Conservation (phyloP, 2,797 vertebrate species). For the Sternarchorhynchus goeldii region DNA sequence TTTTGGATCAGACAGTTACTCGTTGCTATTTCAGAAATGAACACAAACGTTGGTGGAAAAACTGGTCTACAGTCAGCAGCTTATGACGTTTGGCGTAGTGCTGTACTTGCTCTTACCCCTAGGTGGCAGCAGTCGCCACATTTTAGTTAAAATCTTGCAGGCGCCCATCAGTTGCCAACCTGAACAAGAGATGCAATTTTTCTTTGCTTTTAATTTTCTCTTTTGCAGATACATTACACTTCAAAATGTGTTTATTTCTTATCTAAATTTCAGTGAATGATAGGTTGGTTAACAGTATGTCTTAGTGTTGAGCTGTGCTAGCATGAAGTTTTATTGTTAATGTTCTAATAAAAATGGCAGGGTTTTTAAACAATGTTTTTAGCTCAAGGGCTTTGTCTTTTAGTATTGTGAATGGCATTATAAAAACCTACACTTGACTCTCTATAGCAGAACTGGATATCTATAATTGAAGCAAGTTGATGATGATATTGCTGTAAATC, state of each 20-base stretch:
- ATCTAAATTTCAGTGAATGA: not conserved
- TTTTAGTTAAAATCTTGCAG: slow-evolving; percentile 59
- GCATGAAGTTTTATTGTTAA: not conserved
- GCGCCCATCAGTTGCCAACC: not conserved
- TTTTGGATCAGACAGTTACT: slow-evolving; percentile 8
- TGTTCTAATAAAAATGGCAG: not conserved
- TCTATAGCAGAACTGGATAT: not conserved
- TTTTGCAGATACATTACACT: not conserved
- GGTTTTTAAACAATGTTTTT: too few relatives aligned
- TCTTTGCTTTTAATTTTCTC: slow-evolving; percentile 14
- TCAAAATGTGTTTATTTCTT: not conserved
- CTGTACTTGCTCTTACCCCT: slow-evolving; percentile 67
- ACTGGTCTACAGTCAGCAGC: slow-evolving; percentile 24
- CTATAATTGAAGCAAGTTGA: slow-evolving; percentile 30
- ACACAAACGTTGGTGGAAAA: not conserved
- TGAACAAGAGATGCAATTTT: slow-evolving; percentile 28
- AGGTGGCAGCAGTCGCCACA: slow-evolving; percentile 90
- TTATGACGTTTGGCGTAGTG: slow-evolving; percentile 56
- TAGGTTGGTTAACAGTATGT: not conserved
- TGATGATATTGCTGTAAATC: slow-evolving; percentile 36
- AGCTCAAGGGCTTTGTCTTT: not conserved
- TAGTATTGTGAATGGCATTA: not conserved
- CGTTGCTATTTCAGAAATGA: not conserved
- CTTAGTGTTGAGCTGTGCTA: not conserved
- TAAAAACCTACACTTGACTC: not conserved